Percentiles rank a stretch among this genome's conserved stretches.
Evolutionary conservation across 2,797 vertebrate genomes (phyloP).

Genomic region (Helarctos malayanus): DNA sequence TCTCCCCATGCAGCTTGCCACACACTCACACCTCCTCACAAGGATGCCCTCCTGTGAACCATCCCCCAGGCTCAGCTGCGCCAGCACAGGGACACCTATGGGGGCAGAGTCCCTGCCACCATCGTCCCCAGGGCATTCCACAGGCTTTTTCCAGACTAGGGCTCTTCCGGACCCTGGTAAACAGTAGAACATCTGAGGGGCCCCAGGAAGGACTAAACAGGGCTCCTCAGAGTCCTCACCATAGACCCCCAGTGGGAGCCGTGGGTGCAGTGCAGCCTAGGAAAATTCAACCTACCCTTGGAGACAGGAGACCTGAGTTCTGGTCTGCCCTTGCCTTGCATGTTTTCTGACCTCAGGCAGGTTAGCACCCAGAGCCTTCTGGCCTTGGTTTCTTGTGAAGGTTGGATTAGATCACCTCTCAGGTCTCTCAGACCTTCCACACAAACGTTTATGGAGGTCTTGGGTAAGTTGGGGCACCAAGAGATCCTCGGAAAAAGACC

Average conservation of each 20-base stretch:
- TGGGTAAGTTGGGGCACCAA: not conserved
- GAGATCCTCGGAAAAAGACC: not conserved
- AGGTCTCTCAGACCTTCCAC: not conserved
- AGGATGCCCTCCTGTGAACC: not conserved
- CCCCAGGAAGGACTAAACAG: not conserved
- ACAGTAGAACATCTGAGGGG: not conserved
- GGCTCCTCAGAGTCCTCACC: not conserved
- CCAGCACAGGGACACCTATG: not conserved
- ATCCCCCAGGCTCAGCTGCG: not conserved
- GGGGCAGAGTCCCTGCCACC: not conserved
- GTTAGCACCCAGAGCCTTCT: not conserved
- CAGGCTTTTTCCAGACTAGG: not conserved
- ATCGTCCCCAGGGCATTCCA: not conserved
- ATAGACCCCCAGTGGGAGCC: not conserved
- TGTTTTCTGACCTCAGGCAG: not conserved
- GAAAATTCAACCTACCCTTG: not conserved
- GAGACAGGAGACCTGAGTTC: not conserved
- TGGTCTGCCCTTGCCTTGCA: not conserved
- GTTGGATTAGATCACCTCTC: no score
- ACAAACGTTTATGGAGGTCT: not conserved
- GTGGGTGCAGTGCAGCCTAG: not conserved
- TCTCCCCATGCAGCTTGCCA: not conserved
- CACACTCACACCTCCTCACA: not conserved
- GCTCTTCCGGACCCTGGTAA: constrained; percentile 17
- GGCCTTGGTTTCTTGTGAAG: not conserved